These are phyloP conservation scores for Agrotis segetum DNA, from an alignment of 2,888 invertebrate genomes.

Conservation along the genomic window DNA sequence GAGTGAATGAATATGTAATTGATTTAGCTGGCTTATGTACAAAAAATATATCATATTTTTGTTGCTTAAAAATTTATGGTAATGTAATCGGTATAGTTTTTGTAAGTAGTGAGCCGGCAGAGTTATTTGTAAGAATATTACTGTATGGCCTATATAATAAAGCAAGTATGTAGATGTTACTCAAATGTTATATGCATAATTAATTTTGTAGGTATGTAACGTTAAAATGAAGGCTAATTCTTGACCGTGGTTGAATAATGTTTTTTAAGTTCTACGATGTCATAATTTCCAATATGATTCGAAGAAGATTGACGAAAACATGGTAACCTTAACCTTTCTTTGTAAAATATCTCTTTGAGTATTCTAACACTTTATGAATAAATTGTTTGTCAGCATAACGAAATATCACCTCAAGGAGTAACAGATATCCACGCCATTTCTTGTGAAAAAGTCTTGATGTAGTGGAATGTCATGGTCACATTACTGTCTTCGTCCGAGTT, in stretches of 20 bases:
- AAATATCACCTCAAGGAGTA: no score
- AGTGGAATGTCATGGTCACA: no score
- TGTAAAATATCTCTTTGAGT: not conserved
- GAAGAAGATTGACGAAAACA: not conserved
- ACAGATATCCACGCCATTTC: no score
- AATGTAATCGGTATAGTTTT: constrained; percentile 31
- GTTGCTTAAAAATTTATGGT: constrained; percentile 22
- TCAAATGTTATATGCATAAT: not conserved
- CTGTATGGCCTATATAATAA: not conserved
- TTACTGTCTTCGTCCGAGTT: no score
- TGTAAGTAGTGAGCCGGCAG: not conserved
- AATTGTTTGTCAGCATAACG: not conserved
- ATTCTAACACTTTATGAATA: not conserved
- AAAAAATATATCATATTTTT: constrained; percentile 24
- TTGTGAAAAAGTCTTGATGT: no score
- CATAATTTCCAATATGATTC: not conserved
- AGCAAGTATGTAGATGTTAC: not conserved
- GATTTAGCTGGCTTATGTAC: not conserved
- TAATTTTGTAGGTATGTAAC: not conserved
- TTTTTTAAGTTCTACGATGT: not conserved
- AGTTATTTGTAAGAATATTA: constrained; percentile 1
- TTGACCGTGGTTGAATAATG: not conserved
- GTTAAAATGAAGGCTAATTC: constrained; percentile 12
- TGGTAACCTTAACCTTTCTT: constrained; percentile 7
- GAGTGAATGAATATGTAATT: constrained; percentile 25